Percentiles rank a stretch among this genome's conserved stretches.
Evolutionary conservation across 1,140 invertebrate genomes (phyloP).

Genomic region (Euwallacea fornicatus): DNA sequence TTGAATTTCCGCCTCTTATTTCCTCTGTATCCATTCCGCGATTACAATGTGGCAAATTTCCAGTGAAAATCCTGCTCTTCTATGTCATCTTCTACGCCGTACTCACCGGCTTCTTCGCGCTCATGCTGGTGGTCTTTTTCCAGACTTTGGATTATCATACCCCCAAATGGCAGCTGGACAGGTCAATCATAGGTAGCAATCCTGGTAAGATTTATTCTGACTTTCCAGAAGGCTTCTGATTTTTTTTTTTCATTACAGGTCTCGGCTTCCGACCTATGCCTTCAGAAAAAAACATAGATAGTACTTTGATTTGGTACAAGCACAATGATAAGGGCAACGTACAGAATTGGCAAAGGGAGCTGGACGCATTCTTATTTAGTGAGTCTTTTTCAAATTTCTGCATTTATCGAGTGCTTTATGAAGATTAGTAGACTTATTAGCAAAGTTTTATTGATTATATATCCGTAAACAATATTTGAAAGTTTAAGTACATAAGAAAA

Average conservation of each 20-base stretch:
- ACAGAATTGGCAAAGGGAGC: conserved; percentile 73
- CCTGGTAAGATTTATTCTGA: conserved; percentile 67
- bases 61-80: conserved; percentile 92
- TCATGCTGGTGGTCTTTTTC: conserved; percentile 90
- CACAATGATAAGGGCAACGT: conserved; percentile 73
- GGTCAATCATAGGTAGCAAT: conserved; percentile 86
- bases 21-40: neutral
- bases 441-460: too few relatives aligned
- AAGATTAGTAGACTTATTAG: too few relatives aligned
- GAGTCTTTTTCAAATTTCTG: conserved; percentile 43
- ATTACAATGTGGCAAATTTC: conserved; percentile 51
- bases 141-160: conserved; percentile 82
- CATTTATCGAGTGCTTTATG: too few relatives aligned
- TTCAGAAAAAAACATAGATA: conserved; percentile 78
- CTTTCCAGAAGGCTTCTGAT: neutral
- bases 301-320: conserved; percentile 92
- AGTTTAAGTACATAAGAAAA: too few relatives aligned
- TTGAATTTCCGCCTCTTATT: conserved; percentile 7
- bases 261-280: conserved; percentile 91
- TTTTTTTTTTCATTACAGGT: conserved; percentile 57
- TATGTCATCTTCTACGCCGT: conserved; percentile 91
- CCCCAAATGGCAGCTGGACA: conserved; percentile 84
- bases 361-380: conserved; percentile 76
- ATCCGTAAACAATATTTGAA: too few relatives aligned
- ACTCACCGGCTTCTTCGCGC: conserved; percentile 86